Base-by-base conservation (phyloP, 2,113 vertebrate species). In the Pelvicachromis taeniatus region DNA sequence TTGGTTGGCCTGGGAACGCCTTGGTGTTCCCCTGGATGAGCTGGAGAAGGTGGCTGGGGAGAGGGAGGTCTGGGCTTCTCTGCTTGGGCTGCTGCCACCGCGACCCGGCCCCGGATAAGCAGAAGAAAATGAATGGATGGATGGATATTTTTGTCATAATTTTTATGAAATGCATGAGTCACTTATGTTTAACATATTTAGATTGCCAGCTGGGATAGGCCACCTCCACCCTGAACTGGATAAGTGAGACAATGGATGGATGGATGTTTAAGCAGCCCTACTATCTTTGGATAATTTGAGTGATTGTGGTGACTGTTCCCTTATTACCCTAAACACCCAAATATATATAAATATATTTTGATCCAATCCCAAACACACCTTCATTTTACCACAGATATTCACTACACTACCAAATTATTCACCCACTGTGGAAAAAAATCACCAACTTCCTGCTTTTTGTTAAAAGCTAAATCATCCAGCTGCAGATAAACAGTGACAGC, bases 331-430 rank as follows among this genome's bases (percentile, higher is more conserved):
- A 68, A 68, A 42, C 35, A 68, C n/a, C 63, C 13, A 45, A 65
- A 65, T 14, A 40, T 13, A 26, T 42, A 26, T 16, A 45, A 45
- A 26, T 70, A 29, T 45, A 70, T 26, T 45, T 45, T 26, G 21
- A 70, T 5, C 5, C 0, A 42, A 45, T 45, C 38, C 38, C 38
- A 45, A 29, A 48, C 1, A 48, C 23, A 11, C 14, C 23, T 48
- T 48, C 0, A 14, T 48, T 48, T 17, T 0, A 2, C 21, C 21
- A 23, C 21, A 70, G 5, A 29, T 70, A 45, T 26, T 73, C 23
- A 48, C 9, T 21, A 5, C 9, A 21, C 42, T 42, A 29, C 40
- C 9, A 48, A 29, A 48, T 19, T 23, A 73, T 48, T 73, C 40
- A 48, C 29, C 26, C 65, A 48, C 16, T 29, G 40, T 17, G 9